Evolutionary conservation across 2,888 invertebrate species (phyloP), one percentile per base, ranked within the genome.

Genomic region (Drosophila merina): DNA sequence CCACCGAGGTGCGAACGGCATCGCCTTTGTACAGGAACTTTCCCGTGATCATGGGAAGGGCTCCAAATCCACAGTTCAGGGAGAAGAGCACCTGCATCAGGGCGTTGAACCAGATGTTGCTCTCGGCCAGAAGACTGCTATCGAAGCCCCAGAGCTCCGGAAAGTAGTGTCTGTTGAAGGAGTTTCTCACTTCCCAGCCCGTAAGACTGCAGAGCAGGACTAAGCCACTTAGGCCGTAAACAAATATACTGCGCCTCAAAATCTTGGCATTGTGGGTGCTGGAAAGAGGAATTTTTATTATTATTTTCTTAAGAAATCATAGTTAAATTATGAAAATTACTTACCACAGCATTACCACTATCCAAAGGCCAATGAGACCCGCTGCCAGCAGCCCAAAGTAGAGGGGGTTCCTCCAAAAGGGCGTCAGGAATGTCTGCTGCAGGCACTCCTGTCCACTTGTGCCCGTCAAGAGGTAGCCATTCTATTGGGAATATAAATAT

Each of bases 1-100:
- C 90, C 38, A 91, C 79, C 0, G 92, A 91, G 14, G 92, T 92
- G 52, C 91, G 83, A 30, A 92, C 91, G 0, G 92, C 92, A 68
- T 92, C 92, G 28, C 91, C 91, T 77, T 92, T 92, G 71, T 92
- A 91, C 26, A 92, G 84, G 73, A 92, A 92, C 75, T 92, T 92
- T 4, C 92, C 92, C 1, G 92, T 92, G n/a, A 92, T 55, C 75
- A 92, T 91, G 10, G 92, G 91, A 52, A 92, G 71, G 2, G 90
- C 88, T 12, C 92, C 92, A 47, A 91, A 89, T 20, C 92, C 92
- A 59, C 91, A 91, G 66, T 91, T 91, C 0, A 91, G 89, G 28
- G 91, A 90, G 73, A 90, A 91, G 20, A 92, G 81, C 6, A 92
- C 92, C 85, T 92, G 92, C 63, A 91, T 87, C 5, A 92, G 75